Base-by-base conservation (phyloP, 2,888 invertebrate genomes). In the Agrotis segetum region DNA sequence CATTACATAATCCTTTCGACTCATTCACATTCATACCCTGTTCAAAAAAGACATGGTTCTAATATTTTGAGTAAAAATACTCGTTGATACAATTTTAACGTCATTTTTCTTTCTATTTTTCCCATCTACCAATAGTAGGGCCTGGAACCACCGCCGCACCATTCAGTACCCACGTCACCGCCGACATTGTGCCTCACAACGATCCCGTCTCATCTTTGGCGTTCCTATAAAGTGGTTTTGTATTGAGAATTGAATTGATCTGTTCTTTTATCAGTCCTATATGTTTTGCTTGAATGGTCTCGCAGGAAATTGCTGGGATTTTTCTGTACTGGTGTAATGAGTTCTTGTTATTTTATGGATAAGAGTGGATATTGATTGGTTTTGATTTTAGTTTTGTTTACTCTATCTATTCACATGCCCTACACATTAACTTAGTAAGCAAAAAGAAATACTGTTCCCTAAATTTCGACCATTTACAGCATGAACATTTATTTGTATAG, bases 161-260 rank as follows among this genome's bases (percentile, higher is more conserved):
- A 86, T 88, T 84, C 87, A 82, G 87, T 87, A 89, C 89, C 92
- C 89, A 87, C 90, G 91, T 91, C 92, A 92, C 92, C 89, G 88
- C 80, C 88, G 89, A 91, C 91, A 92, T 89, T 89, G 91, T 89
- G 89, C 88, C 87, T 85, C 89, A 91, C 90, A 88, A 88, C 89
- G 88, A 72, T 71, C 76, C 79, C 87, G 87, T 87, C 90, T 91
- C 92, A 91, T 93, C 91, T 90, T 90, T 89, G 91, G 88, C 88
- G 74, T 84, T 82, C 83, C 88, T 92, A 93, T 93, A 93, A 94
- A 94, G 91, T 91, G 84, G 92, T 91, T 94, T 93, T 94, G 93
- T 94, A 93, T 92, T 91, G 92, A 86, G 91, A 90, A 94, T 94
- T 93, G 93, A 94, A 94, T 93, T 90, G 93, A 87, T 87, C 78